A percentile compares a stretch with the other conserved stretches of the same genome.
Evolutionary conservation across 2,888 invertebrate genomes (phyloP).

Genomic region (Emmelina monodactyla): DNA sequence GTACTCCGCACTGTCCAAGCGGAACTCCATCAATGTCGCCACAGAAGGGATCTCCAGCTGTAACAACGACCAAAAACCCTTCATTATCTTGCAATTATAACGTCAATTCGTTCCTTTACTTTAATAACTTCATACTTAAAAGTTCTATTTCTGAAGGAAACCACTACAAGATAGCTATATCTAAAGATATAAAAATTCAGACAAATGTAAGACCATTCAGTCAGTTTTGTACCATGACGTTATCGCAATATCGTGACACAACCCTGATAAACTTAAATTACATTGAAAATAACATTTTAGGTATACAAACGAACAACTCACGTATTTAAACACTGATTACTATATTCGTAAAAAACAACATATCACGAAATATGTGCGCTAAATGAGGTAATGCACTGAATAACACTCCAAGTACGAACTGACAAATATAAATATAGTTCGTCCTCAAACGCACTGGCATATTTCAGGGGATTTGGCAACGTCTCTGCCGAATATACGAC

Average conservation of each 20-base stretch:
- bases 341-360: conserved; percentile 30
- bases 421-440: conserved; percentile 16
- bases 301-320: neutral
- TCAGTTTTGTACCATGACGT: neutral
- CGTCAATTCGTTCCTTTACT: too few species aligned
- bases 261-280: neutral
- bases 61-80: conserved; percentile 48
- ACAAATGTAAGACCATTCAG: too few species aligned
- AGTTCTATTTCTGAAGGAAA: too few species aligned
- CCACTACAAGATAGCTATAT: too few species aligned
- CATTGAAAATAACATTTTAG: neutral
- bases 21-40: conserved; percentile 97
- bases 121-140: too few species aligned
- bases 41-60: conserved; percentile 88
- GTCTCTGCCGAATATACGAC: conserved; percentile 1
- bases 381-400: conserved; percentile 28
- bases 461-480: conserved; percentile 12
- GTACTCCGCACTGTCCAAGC: conserved; percentile 97
- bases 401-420: conserved; percentile 23
- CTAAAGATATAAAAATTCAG: too few species aligned
- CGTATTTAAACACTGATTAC: conserved; percentile 31
- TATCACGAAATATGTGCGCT: conserved; percentile 29
- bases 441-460: conserved; percentile 30
- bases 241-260: conserved; percentile 1
- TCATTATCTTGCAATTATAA: too few species aligned